phyloP scores from a whole-genome alignment of 2,888 invertebrate species.

The Taphrorychus bicolor region DNA sequence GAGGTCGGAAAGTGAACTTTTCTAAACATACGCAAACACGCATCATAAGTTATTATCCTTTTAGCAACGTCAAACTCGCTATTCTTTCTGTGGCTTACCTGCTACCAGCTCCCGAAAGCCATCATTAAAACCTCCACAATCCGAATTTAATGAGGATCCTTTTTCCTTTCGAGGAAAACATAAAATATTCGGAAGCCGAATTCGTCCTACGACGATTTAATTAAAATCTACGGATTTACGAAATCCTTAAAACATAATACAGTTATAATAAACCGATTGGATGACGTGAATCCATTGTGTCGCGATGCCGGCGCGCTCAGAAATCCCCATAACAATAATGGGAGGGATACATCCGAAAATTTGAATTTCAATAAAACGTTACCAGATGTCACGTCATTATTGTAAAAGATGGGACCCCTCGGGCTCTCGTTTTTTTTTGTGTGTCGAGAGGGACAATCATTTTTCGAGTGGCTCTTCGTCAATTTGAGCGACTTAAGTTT shows the following conservation, averaged over 20 bases:
- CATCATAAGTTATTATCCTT: not conserved
- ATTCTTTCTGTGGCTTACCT: not conserved
- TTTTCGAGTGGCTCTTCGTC: constrained; percentile 14
- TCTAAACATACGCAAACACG: too few species aligned
- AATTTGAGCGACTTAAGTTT: not conserved
- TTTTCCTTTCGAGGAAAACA: constrained; percentile 6
- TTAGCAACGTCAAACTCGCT: not conserved
- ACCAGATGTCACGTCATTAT: constrained; percentile 28
- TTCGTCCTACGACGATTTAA: constrained; percentile 8
- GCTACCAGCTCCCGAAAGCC: not conserved
- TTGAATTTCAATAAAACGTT: constrained; percentile 20
- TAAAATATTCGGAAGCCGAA: constrained; percentile 9
- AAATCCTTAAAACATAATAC: constrained; percentile 13
- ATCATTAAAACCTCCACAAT: constrained; percentile 2
- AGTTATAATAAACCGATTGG: constrained; percentile 16
- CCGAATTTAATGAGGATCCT: not conserved
- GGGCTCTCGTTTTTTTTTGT: constrained; percentile 17
- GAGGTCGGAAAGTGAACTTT: too few species aligned
- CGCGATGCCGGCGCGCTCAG: constrained; percentile 4
- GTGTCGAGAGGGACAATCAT: constrained; percentile 27
- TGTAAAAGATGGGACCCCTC: constrained; percentile 19
- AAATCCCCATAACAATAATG: constrained; percentile 15
- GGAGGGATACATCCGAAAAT: constrained; percentile 9
- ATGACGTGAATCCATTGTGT: constrained; percentile 4
- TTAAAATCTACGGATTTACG: constrained; percentile 10